Percentiles rank a stretch among this genome's conserved stretches.
Conservation (phyloP, 1,140 invertebrate species). For the Drosophila kepulauana region DNA sequence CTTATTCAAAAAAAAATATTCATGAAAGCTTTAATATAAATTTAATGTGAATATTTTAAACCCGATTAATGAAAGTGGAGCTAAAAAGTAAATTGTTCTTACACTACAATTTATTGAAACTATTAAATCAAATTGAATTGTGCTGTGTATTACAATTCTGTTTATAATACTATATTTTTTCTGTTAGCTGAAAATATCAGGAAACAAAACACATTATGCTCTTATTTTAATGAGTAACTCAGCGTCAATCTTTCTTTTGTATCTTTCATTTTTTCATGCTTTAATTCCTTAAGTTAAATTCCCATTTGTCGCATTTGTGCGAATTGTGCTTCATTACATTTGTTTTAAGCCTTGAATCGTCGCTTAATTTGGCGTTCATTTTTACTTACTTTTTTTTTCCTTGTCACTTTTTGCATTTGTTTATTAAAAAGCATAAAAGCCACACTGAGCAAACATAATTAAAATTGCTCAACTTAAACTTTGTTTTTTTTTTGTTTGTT, state of each 20-base stretch:
- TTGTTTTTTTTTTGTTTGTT: conserved; percentile 28
- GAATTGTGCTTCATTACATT: conserved; percentile 36
- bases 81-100: too few species aligned
- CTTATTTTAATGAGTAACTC: neutral
- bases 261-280: neutral
- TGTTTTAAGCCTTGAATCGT: conserved; percentile 16
- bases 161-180: too few species aligned
- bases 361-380: neutral
- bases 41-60: too few species aligned
- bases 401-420: conserved; percentile 26
- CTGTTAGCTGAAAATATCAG: too few species aligned
- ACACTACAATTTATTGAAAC: too few species aligned
- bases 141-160: too few species aligned
- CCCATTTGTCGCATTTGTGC: conserved; percentile 47
- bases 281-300: conserved; percentile 19
- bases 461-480: conserved; percentile 44
- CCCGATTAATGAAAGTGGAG: too few species aligned
- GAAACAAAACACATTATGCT: too few species aligned
- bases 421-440: conserved; percentile 50
- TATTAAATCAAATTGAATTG: too few species aligned
- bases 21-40: too few species aligned
- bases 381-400: neutral
- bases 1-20: too few species aligned
- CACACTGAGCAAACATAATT: conserved; percentile 53
- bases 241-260: neutral